Evolutionary conservation across 2,113 vertebrate species (phyloP).

Genomic region (Ictalurus furcatus): DNA sequence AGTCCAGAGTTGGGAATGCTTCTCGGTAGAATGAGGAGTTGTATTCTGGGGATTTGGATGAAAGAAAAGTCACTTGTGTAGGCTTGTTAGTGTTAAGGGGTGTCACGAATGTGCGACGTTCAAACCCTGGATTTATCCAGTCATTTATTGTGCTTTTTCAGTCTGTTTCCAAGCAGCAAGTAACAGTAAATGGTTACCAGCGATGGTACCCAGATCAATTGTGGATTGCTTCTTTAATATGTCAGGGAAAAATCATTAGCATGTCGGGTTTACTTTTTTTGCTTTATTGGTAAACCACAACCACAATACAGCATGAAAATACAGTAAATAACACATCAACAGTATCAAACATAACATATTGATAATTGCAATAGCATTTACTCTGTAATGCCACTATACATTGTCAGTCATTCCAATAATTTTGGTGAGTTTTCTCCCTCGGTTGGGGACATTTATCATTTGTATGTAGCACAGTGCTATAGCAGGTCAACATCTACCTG

Average conservation of each 20-base stretch:
- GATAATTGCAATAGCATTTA: background rate
- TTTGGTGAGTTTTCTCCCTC: background rate
- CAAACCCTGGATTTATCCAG: slow-evolving; percentile 43
- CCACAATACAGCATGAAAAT: background rate
- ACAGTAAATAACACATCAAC: background rate
- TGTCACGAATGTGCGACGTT: slow-evolving; percentile 55
- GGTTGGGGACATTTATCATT: background rate
- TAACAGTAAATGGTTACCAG: background rate
- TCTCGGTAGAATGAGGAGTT: slow-evolving; percentile 25
- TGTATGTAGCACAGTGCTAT: background rate
- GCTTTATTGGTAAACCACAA: background rate
- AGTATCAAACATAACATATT: background rate
- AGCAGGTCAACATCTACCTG: no score
- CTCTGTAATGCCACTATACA: no score
- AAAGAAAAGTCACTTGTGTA: background rate
- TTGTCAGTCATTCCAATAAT: background rate
- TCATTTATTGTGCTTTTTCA: slow-evolving; percentile 34
- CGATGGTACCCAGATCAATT: background rate
- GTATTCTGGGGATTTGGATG: slow-evolving; percentile 49
- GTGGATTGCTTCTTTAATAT: background rate
- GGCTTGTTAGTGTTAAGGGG: slow-evolving; percentile 36
- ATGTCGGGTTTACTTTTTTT: background rate
- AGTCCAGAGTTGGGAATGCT: slow-evolving; percentile 58
- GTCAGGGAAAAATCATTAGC: background rate
- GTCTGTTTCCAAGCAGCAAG: background rate